Percentiles rank a stretch among this genome's conserved stretches.
These are phyloP conservation scores for Branchipolynoe longqiensis DNA, from an alignment of 2,888 invertebrate species.

Conservation along the genomic window DNA sequence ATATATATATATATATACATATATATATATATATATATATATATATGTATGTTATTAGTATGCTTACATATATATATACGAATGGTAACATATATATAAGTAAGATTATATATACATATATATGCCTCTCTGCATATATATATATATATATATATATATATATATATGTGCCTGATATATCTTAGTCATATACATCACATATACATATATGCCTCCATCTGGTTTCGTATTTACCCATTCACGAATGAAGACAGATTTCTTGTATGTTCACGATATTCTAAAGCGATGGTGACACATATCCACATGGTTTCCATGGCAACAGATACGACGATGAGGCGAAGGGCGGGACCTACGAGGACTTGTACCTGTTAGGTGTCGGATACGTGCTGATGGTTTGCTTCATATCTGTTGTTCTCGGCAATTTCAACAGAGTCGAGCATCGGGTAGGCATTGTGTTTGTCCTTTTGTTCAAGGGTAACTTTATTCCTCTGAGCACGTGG, in stretches of 20 bases:
- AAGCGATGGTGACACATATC: too few relatives aligned
- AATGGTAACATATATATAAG: not conserved
- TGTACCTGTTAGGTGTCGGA: conserved; percentile 87
- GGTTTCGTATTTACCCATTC: too few relatives aligned
- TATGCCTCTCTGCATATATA: not conserved
- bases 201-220: not conserved
- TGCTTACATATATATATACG: not conserved
- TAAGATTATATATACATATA: not conserved
- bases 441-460: conserved; percentile 84
- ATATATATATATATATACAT: not conserved
- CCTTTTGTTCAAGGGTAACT: too few relatives aligned
- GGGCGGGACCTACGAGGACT: conserved; percentile 83
- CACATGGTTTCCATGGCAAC: not conserved
- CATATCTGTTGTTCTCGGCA: conserved; percentile 88
- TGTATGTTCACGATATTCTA: too few relatives aligned
- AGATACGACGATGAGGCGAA: conserved; percentile 72
- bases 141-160: not conserved
- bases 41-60: too few relatives aligned
- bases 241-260: too few relatives aligned
- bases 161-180: not conserved
- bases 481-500: too few relatives aligned
- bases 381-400: conserved; percentile 88
- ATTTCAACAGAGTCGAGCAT: conserved; percentile 88
- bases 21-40: not conserved
- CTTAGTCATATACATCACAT: not conserved